A percentile compares a stretch with the other conserved stretches of the same genome.
Evolutionary conservation across 2,113 vertebrate species (phyloP).

Genomic region (Rhegmatorhina hoffmannsi): DNA sequence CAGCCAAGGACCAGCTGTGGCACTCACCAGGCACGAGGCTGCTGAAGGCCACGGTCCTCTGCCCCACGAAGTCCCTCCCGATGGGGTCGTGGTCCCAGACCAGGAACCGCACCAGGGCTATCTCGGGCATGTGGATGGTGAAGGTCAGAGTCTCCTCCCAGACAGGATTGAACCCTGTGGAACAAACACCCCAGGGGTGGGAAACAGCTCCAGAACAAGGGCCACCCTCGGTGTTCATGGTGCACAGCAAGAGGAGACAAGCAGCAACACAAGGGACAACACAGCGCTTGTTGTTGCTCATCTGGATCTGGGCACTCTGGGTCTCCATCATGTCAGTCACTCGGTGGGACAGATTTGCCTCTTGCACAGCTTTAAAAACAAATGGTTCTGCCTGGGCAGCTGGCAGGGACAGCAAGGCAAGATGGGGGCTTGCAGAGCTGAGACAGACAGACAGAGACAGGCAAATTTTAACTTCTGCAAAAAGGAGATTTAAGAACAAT

Average conservation of each 20-base stretch:
- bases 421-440: neutral
- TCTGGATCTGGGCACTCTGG: neutral
- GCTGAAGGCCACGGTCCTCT: constrained; percentile 94
- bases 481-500: neutral
- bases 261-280: neutral
- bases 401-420: neutral
- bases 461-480: neutral
- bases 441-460: neutral
- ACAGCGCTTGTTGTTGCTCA: neutral
- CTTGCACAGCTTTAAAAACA: neutral
- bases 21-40: constrained; percentile 92
- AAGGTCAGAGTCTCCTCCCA: constrained; percentile 98
- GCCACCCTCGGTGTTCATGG: neutral
- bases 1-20: neutral
- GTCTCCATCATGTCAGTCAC: neutral
- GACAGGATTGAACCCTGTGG: constrained; percentile 94
- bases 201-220: neutral
- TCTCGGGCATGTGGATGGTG: constrained; percentile 95
- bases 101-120: constrained; percentile 92
- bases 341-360: neutral
- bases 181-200: neutral
- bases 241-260: neutral
- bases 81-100: constrained; percentile 99
- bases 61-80: constrained; percentile 95
- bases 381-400: neutral